These are phyloP conservation scores for Glyphotaelius pellucidus DNA, from an alignment of 2,888 invertebrate genomes.

Conservation along the genomic window DNA sequence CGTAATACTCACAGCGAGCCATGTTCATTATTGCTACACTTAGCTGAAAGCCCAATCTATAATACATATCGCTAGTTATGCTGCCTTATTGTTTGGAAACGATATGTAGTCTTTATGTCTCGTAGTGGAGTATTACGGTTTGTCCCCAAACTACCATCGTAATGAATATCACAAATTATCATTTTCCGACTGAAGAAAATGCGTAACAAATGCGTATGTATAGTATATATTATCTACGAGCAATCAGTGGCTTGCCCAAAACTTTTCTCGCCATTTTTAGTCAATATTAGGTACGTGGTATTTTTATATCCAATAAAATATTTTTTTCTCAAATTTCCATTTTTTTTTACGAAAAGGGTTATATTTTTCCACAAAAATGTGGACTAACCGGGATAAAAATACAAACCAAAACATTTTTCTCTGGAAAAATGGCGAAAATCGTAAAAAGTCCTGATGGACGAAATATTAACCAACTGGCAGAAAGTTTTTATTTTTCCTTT, in stretches of 20 bases:
- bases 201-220: not conserved
- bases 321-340: not conserved
- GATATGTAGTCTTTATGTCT: not conserved
- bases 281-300: not conserved
- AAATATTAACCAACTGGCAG: not conserved
- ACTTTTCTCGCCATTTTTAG: not conserved
- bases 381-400: not conserved
- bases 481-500: not conserved
- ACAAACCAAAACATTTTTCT: not conserved
- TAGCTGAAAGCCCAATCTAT: not conserved
- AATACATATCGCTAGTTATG: not conserved
- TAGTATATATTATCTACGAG: not conserved
- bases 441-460: not conserved
- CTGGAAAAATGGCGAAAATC: not conserved
- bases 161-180: not conserved
- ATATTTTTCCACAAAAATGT: not conserved
- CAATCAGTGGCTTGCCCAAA: not conserved
- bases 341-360: not conserved
- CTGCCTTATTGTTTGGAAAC: conserved; percentile 1
- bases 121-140: not conserved
- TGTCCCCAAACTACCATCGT: not conserved
- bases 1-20: not conserved
- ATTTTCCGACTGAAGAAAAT: conserved; percentile 17
- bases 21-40: not conserved
- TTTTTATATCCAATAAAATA: not conserved